A percentile compares a stretch with the other conserved stretches of the same genome.
phyloP scores from a whole-genome alignment of 2,888 invertebrate genomes.

The Biston stratarius region DNA sequence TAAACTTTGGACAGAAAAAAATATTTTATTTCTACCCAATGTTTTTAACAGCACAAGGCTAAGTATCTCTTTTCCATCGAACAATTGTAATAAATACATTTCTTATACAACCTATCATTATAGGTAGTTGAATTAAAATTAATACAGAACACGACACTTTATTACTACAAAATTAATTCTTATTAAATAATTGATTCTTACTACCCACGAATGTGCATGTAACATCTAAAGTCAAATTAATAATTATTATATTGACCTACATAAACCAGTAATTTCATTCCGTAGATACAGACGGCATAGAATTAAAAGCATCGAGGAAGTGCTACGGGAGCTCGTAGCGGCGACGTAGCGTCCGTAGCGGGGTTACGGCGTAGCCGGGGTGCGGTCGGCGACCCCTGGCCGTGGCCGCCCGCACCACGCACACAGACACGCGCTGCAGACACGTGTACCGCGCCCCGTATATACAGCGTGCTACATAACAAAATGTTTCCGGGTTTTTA shows the following conservation, averaged over 20 bases:
- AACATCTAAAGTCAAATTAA: slow-evolving; percentile 1
- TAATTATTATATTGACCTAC: slow-evolving; percentile 29
- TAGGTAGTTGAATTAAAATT: too few species aligned
- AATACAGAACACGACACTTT: too few species aligned
- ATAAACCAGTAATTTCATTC: neutral
- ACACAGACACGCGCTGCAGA: slow-evolving; percentile 44
- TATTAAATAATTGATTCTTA: too few species aligned
- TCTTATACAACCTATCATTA: too few species aligned
- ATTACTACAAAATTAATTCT: too few species aligned
- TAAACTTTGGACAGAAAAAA: too few species aligned
- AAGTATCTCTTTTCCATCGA: too few species aligned
- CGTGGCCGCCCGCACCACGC: slow-evolving; percentile 59
- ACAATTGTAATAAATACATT: too few species aligned
- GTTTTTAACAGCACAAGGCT: too few species aligned
- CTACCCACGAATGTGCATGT: too few species aligned
- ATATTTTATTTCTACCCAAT: too few species aligned
- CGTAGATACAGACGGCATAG: slow-evolving; percentile 45
- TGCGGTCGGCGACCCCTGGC: slow-evolving; percentile 86
- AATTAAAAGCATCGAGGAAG: slow-evolving; percentile 77
- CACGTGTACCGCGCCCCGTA: slow-evolving; percentile 61
- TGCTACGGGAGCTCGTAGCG: slow-evolving; percentile 66
- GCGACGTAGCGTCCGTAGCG: slow-evolving; percentile 75
- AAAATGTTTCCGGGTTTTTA: neutral
- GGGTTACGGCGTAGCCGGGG: slow-evolving; percentile 82
- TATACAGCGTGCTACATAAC: slow-evolving; percentile 44